Base-by-base conservation (phyloP, 2,797 vertebrate genomes). In the Sebastiscus tertius region DNA sequence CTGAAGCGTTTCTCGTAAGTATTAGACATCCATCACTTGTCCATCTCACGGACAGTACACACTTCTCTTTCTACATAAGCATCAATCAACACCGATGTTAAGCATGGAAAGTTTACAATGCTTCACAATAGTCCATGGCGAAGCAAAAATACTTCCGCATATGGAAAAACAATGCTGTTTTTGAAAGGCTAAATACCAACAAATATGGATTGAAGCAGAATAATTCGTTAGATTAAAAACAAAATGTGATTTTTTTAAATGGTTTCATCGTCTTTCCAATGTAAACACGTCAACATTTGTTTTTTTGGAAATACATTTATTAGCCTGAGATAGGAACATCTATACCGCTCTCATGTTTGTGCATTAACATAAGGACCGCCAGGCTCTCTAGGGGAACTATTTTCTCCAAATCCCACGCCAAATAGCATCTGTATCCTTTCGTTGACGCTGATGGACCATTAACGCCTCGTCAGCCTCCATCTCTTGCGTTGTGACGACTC, bases 1-100 rank as follows among this genome's bases (percentile, higher is more conserved):
- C 54, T 61, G 8, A 70, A 0, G 42, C 0, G 2, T 62, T 76
- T 61, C 42, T 27, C 8, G 22, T 33, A 33, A 56, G 61, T 16
- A 29, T 36, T 18, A 75, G 13, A 77, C 72, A 63, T 70, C 55
- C 31, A 46, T 86, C 49, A 31, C 24, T 39, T 72, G 29, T 61
- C 42, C 14, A 31, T 18, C 13, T 72, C 8, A 49, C 4, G 14
- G n/a, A 9, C 14, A 29, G 61, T 20, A 62, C 5, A 72, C 26
- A 39, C 18, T 46, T 18, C 0, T 62, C 14, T 73, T 31, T 33
- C 20, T 22, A 14, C 12, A 27, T 20, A 70, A 29, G 6, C 18
- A 58, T 26, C 20, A 3, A 71, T 55, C 12, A 31, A 56, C 4
- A 39, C 3, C 3, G 13, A 16, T 1, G 56, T 31, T 39, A 39